Base-by-base conservation (phyloP, 1,140 invertebrate species). In the Phymorhynchus buccinoides region DNA sequence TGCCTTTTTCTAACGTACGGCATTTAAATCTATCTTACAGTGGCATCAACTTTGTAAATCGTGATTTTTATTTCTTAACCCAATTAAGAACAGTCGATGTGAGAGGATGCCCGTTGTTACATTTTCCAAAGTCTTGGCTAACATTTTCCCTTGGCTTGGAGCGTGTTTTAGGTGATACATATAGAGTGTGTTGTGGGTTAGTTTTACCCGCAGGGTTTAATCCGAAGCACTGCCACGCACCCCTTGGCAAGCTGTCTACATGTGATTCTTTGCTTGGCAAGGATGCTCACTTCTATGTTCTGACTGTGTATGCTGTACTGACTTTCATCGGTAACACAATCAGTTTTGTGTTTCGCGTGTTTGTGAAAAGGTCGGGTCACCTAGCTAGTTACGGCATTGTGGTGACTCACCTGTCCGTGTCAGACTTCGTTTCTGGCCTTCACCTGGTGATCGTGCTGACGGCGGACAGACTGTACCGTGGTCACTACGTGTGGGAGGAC, bases 341-440 rank as follows among this genome's bases (percentile, higher is more conserved):
- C 1, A 88, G 87, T 35, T 86, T 90, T 30, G 35, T 86, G 16
- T 87, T 84, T 66, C 62, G 89, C 18, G 32, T 84, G 0, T 81
- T 71, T 32, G 52, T 42, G 1, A 83, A 87, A 52, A 82, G 35
- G 22, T 0, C 12, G 6, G n/a, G n/a, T 35, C 22, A 79, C 39
- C 41, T 41, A 30, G 30, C 66, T 6, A 83, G 87, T 39, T 85
- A 86, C 37, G 75, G 87, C 0, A 75, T 86, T 7, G 86, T 90
- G 27, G 83, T 90, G 30, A 83, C 87, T 3, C 88, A 89, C 85
- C 80, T 91, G 22, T 86, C 85, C 42, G n/a, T 88, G 27, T 88
- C 90, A n/a, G 90, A 91, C 73, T 85, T 90, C n/a, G 66, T 90
- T 9, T 91, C 91, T 88, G 91, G 91, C 4, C 66, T 92, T 0